A percentile compares a stretch with the other conserved stretches of the same genome.
These are phyloP conservation scores for Thalassarche chlororhynchos DNA, from an alignment of 2,113 vertebrate genomes.

Conservation along the genomic window DNA sequence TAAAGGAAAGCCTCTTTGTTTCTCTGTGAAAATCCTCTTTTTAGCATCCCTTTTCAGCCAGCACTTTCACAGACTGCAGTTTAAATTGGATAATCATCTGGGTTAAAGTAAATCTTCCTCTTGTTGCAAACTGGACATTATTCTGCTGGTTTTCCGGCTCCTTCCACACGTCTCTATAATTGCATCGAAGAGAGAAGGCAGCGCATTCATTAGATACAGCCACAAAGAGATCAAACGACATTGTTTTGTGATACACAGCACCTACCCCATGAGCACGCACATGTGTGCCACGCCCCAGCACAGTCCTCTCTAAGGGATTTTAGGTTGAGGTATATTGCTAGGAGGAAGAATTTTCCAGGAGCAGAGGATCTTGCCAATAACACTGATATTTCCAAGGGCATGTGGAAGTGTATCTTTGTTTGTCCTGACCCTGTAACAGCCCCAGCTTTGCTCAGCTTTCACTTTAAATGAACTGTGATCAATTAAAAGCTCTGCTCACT, in stretches of 20 bases:
- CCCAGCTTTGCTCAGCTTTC: background rate
- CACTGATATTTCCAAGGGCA: background rate
- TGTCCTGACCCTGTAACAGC: background rate
- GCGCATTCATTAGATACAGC: rapidly evolving
- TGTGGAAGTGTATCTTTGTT: background rate
- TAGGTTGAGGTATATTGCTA: too few species aligned
- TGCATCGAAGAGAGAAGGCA: background rate
- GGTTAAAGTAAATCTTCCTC: background rate
- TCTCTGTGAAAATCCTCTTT: background rate
- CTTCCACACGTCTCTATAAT: background rate
- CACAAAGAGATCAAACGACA: rapidly evolving
- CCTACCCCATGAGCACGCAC: rapidly evolving
- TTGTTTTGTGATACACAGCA: rapidly evolving
- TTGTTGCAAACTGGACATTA: background rate
- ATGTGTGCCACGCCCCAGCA: background rate
- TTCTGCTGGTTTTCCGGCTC: background rate
- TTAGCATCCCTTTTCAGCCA: background rate
- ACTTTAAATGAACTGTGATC: background rate
- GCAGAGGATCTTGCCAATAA: background rate
- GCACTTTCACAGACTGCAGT: background rate
- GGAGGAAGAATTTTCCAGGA: background rate
- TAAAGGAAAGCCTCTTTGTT: background rate
- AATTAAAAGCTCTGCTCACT: background rate
- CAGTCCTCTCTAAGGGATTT: background rate
- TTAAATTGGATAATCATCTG: background rate